These are phyloP conservation scores for Tanypteryx hageni DNA, from an alignment of 2,888 invertebrate genomes.

Conservation along the genomic window DNA sequence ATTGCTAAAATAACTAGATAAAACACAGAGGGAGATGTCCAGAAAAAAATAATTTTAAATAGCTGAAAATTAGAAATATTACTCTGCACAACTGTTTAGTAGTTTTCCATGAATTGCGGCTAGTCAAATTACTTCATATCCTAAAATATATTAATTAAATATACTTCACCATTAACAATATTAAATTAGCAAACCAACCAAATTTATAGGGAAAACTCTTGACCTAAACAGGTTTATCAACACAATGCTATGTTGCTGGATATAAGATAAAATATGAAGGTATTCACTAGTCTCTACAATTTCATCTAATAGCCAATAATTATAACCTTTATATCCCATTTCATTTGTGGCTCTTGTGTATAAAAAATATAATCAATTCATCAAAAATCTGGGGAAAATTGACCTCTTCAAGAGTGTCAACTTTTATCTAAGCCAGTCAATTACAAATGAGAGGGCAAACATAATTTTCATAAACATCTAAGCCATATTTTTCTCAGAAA, in stretches of 20 bases:
- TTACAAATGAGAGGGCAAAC: background rate
- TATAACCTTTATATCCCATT: background rate
- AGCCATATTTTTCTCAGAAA: background rate
- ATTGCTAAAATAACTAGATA: too few relatives aligned
- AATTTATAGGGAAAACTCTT: too few relatives aligned
- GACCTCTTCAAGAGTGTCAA: too few relatives aligned
- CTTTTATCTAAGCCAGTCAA: background rate
- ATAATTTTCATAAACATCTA: background rate
- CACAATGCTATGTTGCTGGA: background rate
- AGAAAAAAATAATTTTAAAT: background rate
- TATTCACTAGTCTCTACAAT: too few relatives aligned
- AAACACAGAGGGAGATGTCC: background rate
- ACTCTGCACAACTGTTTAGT: background rate
- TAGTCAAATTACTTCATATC: background rate
- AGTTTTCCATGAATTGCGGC: background rate
- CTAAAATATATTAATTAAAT: background rate
- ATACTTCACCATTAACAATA: background rate
- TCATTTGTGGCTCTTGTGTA: background rate
- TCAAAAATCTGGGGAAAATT: background rate
- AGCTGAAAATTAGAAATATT: background rate
- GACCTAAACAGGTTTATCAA: background rate
- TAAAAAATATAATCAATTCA: constrained; percentile 7
- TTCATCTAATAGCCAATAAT: too few relatives aligned
- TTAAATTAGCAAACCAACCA: background rate
- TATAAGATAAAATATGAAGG: too few relatives aligned